These are phyloP conservation scores for Ploceus nigricollis DNA, from an alignment of 2,113 vertebrate species.

Conservation along the genomic window DNA sequence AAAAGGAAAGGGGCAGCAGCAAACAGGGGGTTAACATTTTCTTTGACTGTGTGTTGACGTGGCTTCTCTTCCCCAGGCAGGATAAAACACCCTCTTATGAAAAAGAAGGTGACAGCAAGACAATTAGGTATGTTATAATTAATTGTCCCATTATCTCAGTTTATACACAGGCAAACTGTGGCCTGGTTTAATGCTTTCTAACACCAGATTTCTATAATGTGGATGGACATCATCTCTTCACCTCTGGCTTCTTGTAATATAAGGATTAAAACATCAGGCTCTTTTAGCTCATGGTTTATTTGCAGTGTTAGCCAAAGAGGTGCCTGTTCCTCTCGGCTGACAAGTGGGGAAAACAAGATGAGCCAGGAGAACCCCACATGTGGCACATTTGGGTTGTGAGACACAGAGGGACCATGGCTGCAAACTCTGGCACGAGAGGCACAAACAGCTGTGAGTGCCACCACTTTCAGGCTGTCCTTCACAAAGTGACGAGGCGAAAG, in stretches of 20 bases:
- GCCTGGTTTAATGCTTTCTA: not conserved
- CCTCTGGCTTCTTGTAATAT: not conserved
- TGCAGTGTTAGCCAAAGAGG: not conserved
- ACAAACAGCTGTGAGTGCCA: not conserved
- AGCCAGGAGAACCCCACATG: accelerated
- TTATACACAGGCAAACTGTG: not conserved
- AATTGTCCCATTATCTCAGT: not conserved
- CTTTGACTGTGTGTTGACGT: accelerated
- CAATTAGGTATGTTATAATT: not conserved
- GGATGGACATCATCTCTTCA: not conserved
- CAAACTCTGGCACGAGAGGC: not conserved
- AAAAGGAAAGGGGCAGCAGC: not conserved
- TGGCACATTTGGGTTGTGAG: accelerated
- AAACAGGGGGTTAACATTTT: accelerated
- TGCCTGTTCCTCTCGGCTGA: not conserved
- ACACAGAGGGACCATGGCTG: accelerated
- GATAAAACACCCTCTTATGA: not conserved
- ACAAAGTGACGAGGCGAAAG: not conserved
- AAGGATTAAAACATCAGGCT: not conserved
- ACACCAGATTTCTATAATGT: not conserved
- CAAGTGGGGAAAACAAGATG: not conserved
- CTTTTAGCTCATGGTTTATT: not conserved
- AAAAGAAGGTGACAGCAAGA: not conserved
- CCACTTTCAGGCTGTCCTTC: not conserved
- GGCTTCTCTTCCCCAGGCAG: not conserved